A percentile compares a stretch with the other conserved stretches of the same genome.
These are phyloP conservation scores for Pogonophryne albipinna DNA, from an alignment of 2,797 vertebrate genomes.

Conservation along the genomic window DNA sequence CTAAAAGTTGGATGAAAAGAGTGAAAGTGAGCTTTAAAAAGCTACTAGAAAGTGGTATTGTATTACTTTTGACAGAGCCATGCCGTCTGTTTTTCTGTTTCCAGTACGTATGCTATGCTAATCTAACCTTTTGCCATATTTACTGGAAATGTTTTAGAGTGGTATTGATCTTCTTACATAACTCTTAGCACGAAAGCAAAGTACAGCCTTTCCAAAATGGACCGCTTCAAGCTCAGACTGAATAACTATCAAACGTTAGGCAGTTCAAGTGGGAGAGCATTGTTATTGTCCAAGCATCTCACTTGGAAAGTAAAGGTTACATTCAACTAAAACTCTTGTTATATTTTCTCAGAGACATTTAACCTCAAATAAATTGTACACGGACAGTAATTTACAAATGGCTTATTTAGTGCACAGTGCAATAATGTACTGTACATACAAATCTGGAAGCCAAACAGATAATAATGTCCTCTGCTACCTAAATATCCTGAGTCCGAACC, in stretches of 20 bases:
- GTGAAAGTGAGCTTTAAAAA: background rate
- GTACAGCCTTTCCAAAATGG: background rate
- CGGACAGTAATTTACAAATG: conserved; percentile 47
- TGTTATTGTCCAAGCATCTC: conserved; percentile 3
- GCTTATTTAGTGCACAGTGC: conserved; percentile 62
- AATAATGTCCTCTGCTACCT: conserved; percentile 50
- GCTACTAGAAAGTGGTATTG: background rate
- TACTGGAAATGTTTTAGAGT: background rate
- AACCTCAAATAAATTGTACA: conserved; percentile 26
- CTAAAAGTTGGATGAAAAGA: background rate
- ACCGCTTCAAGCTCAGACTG: background rate
- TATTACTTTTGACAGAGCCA: background rate
- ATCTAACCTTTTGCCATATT: background rate
- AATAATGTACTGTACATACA: conserved; percentile 39
- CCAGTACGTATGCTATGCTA: background rate
- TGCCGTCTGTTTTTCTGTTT: background rate
- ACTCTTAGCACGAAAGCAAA: conserved; percentile 1
- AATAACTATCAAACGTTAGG: background rate
- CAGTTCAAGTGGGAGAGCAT: conserved; percentile 2
- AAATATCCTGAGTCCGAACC: conserved; percentile 76
- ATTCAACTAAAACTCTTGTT: conserved; percentile 50
- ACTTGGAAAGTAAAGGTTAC: conserved; percentile 38
- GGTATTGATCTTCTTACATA: background rate
- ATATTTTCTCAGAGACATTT: conserved; percentile 17
- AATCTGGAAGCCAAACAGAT: conserved; percentile 40